These are phyloP conservation scores for Embiotoca jacksoni DNA, from an alignment of 2,113 vertebrate genomes.

Conservation along the genomic window DNA sequence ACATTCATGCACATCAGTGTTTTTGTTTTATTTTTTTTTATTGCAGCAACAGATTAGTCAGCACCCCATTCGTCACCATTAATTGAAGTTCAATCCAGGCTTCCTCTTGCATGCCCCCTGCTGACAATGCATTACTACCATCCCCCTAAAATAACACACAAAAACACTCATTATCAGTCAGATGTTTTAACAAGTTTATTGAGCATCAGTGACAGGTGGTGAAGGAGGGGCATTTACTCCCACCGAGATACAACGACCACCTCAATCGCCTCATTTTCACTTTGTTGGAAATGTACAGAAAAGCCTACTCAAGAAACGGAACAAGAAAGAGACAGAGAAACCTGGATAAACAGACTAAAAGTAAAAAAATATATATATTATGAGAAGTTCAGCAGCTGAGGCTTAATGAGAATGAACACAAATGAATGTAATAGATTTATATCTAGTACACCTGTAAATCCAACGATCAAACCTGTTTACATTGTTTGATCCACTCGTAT, in stretches of 20 bases:
- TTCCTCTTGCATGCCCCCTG: constrained; percentile 41
- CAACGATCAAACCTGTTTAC: not conserved
- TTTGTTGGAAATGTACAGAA: not conserved
- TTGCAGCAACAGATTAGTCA: constrained; percentile 35
- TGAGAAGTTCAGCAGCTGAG: too few species aligned
- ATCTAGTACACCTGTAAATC: not conserved
- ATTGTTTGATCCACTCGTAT: not conserved
- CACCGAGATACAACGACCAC: constrained; percentile 1
- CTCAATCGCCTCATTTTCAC: not conserved
- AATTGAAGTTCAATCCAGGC: constrained; percentile 15
- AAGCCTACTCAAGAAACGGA: constrained; percentile 7
- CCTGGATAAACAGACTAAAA: not conserved
- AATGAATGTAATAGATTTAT: not conserved
- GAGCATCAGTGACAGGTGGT: constrained; percentile 34
- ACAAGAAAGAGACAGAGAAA: not conserved
- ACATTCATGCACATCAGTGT: not conserved
- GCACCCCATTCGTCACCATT: constrained; percentile 40
- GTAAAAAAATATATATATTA: not conserved
- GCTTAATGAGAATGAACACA: not conserved
- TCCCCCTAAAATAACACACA: not conserved
- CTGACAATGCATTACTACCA: constrained; percentile 48
- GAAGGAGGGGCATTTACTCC: not conserved
- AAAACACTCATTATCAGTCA: constrained; percentile 5
- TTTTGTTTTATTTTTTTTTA: constrained; percentile 35
- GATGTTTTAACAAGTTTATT: constrained; percentile 61